These are phyloP conservation scores for Arothron firmamentum DNA, from an alignment of 2,113 vertebrate species.

Conservation along the genomic window DNA sequence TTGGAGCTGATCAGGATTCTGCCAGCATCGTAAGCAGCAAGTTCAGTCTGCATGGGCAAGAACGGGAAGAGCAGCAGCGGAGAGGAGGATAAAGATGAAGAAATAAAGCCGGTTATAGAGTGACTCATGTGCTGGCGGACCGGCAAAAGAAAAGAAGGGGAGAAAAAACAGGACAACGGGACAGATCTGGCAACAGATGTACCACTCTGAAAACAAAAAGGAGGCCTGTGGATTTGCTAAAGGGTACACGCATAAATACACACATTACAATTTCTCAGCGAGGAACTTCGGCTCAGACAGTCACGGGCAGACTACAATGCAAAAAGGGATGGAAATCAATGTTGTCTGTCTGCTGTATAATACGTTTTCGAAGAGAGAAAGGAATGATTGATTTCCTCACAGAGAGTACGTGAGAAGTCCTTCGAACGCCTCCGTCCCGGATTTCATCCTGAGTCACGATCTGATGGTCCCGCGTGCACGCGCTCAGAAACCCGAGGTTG, in stretches of 20 bases:
- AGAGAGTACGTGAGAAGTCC: constrained; percentile 32
- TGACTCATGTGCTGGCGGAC: constrained; percentile 30
- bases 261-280: constrained; percentile 12
- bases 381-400: background rate
- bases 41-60: constrained; percentile 54
- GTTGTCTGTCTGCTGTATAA: background rate
- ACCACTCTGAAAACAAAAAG: constrained; percentile 36
- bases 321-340: background rate
- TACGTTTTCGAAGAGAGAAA: background rate
- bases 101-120: constrained; percentile 18
- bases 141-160: too few relatives aligned
- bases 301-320: background rate
- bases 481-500: too few relatives aligned
- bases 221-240: constrained; percentile 10
- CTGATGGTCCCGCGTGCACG: constrained; percentile 1
- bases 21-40: constrained; percentile 63
- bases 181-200: constrained; percentile 23
- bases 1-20: constrained; percentile 77
- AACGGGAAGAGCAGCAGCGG: constrained; percentile 23
- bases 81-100: background rate
- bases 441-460: constrained; percentile 44
- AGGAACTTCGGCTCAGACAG: background rate
- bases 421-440: constrained; percentile 38
- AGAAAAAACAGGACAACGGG: too few relatives aligned
- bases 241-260: background rate